Evolutionary conservation across 2,113 vertebrate genomes (phyloP), one percentile per base, ranked within the genome.

Genomic region (Ammodytes dubius): DNA sequence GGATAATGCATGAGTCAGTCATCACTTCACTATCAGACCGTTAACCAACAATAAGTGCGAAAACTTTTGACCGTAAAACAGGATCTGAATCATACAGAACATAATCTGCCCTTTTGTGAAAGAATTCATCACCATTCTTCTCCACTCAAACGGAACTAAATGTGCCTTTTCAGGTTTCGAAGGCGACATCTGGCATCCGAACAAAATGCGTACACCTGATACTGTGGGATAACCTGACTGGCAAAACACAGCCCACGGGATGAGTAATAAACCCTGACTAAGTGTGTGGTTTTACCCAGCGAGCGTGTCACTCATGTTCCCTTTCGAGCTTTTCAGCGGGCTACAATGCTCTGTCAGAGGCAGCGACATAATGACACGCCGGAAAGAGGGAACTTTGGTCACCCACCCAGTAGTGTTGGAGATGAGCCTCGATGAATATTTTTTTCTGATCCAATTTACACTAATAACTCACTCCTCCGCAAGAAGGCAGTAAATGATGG

Each of bases 361-460:
- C 27, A 27, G 27, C 13, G 27, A 70, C 82, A 81, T 74, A 75
- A 75, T 60, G 85, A 82, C 70, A 69, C 0, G 57, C 81, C 35
- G 57, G 80, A 89, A 27, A 76, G 83, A 80, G 76, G 82, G 89
- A 87, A 87, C 77, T 81, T 88, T 70, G 86, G 80, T 88, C 83
- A 85, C 70, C 19, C 83, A 85, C 70, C 19, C 13, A 76, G 63
- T 68, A 27, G 79, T 65, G 77, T 61, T 57, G 52, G 68, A 80
- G 78, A 83, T 54, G 83, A 84, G 45, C 66, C 47, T 63, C 39
- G 42, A 82, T 79, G 65, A 83, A 78, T 52, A 67, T 81, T 85
- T 27, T 27, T 27, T 84, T 85, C 84, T 83, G 79, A 91, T 91
- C 79, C 84, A 79, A 81, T 93, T 92, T 90, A 70, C 89, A 64